phyloP scores from a whole-genome alignment of 2,113 vertebrate species.

The Picathartes gymnocephalus region DNA sequence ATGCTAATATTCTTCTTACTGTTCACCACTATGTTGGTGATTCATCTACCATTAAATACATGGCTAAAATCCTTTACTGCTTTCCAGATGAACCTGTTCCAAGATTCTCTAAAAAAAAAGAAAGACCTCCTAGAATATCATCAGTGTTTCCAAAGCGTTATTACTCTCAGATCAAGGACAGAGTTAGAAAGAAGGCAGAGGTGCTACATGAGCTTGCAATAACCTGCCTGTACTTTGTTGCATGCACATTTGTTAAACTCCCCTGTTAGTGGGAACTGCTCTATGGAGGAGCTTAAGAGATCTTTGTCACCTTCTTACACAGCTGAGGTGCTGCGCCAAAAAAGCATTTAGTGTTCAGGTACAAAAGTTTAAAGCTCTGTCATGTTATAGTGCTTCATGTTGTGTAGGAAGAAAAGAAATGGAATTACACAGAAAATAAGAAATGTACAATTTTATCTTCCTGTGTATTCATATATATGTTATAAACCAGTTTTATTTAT shows the following conservation, averaged over 20 bases:
- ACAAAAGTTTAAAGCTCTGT: background rate
- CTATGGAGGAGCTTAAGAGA: background rate
- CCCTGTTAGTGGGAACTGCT: background rate
- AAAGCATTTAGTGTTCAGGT: background rate
- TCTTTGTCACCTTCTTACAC: background rate
- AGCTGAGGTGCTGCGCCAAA: background rate
- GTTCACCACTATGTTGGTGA: fast-evolving
- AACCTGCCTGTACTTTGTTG: background rate
- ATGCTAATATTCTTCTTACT: background rate
- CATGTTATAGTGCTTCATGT: background rate
- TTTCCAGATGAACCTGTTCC: background rate
- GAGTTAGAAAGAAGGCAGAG: background rate
- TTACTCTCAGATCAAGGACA: background rate
- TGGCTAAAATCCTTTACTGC: background rate
- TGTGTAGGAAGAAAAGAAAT: background rate
- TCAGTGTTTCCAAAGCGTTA: background rate
- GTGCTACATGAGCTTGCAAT: background rate
- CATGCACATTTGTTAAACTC: background rate
- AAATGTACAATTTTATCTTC: background rate
- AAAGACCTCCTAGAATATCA: background rate
- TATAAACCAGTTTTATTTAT: background rate
- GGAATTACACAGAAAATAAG: background rate
- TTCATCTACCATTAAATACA: background rate
- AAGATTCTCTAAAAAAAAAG: background rate
- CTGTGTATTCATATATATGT: background rate